phyloP scores from a whole-genome alignment of 2,113 vertebrate genomes.

The Seriola aureovittata region DNA sequence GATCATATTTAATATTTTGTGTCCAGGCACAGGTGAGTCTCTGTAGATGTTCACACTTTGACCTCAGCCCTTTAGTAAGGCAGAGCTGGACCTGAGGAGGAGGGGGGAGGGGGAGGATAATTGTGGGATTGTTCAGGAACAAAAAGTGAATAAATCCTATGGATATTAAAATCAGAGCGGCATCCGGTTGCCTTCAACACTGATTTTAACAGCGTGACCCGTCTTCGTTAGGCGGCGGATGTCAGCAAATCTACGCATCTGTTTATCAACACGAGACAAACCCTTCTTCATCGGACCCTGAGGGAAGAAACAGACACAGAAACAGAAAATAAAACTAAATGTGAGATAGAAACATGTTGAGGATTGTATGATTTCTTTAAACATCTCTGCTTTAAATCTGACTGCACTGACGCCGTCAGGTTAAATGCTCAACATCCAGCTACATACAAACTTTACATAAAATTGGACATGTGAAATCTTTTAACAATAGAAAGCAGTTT shows the following conservation, averaged over 20 bases:
- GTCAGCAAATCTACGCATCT: conserved; percentile 96
- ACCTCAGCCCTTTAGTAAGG: conserved; percentile 24
- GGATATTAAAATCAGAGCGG: conserved; percentile 90
- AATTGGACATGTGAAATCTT: not conserved
- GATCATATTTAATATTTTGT: not conserved
- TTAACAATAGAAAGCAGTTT: not conserved
- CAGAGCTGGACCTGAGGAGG: conserved; percentile 45
- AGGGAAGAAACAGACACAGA: conserved; percentile 20
- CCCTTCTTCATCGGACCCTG: conserved; percentile 96
- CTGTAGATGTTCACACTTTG: conserved; percentile 13
- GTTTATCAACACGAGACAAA: conserved; percentile 96
- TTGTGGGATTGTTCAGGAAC: conserved; percentile 4
- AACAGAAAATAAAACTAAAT: not conserved
- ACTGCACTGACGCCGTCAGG: not conserved
- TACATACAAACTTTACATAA: not conserved
- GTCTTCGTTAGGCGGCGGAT: conserved; percentile 94
- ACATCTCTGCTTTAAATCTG: not conserved
- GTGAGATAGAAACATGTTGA: not conserved
- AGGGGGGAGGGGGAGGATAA: not conserved
- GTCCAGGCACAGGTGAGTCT: conserved; percentile 5
- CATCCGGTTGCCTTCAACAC: conserved; percentile 98
- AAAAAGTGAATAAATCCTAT: conserved; percentile 43
- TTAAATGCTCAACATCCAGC: not conserved
- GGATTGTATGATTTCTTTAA: not conserved
- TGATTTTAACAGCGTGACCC: conserved; percentile 97